phyloP scores from a whole-genome alignment of 2,888 invertebrate genomes.

The Neoascia interrupta region DNA sequence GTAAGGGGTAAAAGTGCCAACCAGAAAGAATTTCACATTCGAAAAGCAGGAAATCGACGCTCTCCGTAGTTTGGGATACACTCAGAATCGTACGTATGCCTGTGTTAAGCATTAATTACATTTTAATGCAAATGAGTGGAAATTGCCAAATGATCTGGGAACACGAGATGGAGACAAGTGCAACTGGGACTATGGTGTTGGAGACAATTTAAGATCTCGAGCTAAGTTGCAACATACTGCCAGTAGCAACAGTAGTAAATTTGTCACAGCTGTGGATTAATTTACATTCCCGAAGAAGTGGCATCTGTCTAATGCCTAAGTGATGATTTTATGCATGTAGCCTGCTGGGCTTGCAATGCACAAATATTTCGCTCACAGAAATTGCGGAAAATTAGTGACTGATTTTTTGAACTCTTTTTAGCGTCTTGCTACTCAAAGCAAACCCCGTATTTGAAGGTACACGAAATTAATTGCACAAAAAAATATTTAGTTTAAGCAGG shows the following conservation, averaged over 20 bases:
- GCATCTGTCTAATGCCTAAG: conserved; percentile 13
- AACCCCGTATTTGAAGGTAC: no score
- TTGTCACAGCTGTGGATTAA: conserved; percentile 47
- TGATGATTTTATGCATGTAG: conserved; percentile 53
- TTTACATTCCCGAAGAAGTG: conserved; percentile 38
- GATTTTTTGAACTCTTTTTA: no score
- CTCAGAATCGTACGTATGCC: conserved; percentile 33
- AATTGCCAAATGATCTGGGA: conserved; percentile 60
- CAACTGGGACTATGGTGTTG: not conserved
- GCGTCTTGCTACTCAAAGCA: no score
- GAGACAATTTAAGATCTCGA: conserved; percentile 32
- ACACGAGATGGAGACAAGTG: not conserved
- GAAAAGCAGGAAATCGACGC: conserved; percentile 59
- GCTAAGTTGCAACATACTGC: not conserved
- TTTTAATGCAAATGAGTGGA: conserved; percentile 67
- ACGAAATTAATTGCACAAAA: no score
- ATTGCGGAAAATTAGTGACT: no score
- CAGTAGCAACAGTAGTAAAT: conserved; percentile 33
- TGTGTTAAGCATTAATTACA: conserved; percentile 64
- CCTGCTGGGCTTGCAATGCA: no score
- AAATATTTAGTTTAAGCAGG: no score
- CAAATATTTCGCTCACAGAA: no score
- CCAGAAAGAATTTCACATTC: conserved; percentile 29
- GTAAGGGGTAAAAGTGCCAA: conserved; percentile 3
- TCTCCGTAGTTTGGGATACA: conserved; percentile 33